A percentile compares a stretch with the other conserved stretches of the same genome.
phyloP scores from a whole-genome alignment of 2,797 vertebrate genomes.

The Eleutherodactylus coqui region DNA sequence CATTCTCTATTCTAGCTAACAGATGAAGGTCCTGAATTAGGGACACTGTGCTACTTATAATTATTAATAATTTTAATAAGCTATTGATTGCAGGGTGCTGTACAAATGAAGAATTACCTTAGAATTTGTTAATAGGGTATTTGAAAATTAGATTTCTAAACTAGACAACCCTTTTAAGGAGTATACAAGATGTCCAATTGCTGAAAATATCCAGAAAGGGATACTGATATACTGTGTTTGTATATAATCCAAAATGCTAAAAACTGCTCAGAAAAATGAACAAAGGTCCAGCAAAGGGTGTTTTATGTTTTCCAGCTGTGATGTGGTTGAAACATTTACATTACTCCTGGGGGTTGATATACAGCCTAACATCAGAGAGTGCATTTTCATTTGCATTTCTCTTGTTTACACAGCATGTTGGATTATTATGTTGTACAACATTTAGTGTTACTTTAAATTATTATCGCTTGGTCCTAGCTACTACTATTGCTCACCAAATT shows the following conservation, averaged over 20 bases:
- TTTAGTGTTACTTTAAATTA: conserved; percentile 37
- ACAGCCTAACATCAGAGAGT: conserved; percentile 51
- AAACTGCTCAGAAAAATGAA: conserved; percentile 35
- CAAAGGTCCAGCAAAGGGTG: conserved; percentile 29
- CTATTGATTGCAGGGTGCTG: no score
- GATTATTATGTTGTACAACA: conserved; percentile 37
- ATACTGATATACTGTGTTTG: neutral
- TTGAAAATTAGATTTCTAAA: neutral
- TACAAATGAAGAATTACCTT: no score
- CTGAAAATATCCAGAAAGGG: neutral
- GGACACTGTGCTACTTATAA: no score
- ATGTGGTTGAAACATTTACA: conserved; percentile 59
- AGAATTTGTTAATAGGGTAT: neutral
- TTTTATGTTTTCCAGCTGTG: conserved; percentile 59
- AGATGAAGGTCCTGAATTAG: no score
- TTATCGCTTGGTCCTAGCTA: neutral
- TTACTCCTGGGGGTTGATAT: conserved; percentile 48
- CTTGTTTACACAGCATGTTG: conserved; percentile 42
- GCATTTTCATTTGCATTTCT: conserved; percentile 49
- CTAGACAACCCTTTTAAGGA: neutral
- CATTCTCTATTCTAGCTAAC: no score
- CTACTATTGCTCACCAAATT: no score
- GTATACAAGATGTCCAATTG: neutral
- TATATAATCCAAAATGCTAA: neutral
- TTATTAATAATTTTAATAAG: no score